These are phyloP conservation scores for Corbicula japonica DNA, from an alignment of 2,888 invertebrate genomes.

Conservation along the genomic window DNA sequence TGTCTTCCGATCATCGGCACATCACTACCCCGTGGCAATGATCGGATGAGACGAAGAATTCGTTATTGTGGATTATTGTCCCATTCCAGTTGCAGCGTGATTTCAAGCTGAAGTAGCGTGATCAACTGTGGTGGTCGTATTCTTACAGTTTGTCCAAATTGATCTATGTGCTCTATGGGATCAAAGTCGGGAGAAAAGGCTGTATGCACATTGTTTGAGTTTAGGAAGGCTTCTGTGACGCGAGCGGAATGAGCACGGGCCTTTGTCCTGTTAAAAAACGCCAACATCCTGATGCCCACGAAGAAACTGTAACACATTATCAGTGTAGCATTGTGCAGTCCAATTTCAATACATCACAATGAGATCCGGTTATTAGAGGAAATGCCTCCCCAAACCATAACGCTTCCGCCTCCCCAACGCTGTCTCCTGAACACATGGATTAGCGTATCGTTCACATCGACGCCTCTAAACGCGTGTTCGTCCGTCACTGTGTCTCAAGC, in stretches of 20 bases:
- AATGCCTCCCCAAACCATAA: too few species aligned
- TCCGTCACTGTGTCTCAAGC: background rate
- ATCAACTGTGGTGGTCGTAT: too few species aligned
- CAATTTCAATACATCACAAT: background rate
- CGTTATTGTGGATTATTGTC: background rate
- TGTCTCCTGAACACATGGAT: background rate
- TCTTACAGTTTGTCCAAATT: background rate
- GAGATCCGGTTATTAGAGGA: background rate
- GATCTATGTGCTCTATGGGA: background rate
- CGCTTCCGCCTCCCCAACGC: conserved; percentile 1
- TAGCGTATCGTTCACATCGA: background rate
- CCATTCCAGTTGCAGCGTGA: background rate
- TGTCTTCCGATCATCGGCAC: too few species aligned
- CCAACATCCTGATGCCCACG: background rate
- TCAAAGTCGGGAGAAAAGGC: background rate
- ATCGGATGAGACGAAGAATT: background rate
- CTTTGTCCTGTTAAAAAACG: background rate
- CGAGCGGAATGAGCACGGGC: background rate
- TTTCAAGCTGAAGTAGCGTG: background rate
- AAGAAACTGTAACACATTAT: background rate
- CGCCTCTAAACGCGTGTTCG: background rate
- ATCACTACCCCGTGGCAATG: background rate
- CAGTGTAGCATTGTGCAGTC: background rate
- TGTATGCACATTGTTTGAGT: background rate
- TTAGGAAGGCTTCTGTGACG: background rate